Conservation (phyloP, 2,113 vertebrate genomes). For the Ophthalmolycus amberensis region DNA sequence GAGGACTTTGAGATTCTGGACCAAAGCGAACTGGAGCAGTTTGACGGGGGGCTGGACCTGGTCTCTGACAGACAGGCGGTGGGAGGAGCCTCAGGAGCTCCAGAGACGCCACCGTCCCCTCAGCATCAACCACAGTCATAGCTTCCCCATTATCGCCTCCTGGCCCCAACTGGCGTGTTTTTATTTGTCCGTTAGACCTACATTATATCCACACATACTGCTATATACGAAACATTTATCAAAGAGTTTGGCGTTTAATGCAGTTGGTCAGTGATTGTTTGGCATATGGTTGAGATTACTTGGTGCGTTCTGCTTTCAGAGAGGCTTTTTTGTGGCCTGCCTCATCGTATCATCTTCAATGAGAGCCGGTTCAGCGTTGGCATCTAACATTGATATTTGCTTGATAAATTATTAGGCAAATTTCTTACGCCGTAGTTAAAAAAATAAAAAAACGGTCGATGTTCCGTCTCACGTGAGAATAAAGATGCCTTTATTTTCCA, state of each 20-base stretch:
- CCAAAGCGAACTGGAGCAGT: conserved; percentile 96
- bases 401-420: not conserved
- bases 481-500: conserved; percentile 32
- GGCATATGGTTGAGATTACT: conserved; percentile 23
- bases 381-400: not conserved
- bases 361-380: not conserved
- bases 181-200: conserved; percentile 60
- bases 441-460: not conserved
- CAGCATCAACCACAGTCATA: conserved; percentile 78
- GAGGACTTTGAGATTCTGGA: conserved; percentile 99
- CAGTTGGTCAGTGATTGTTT: conserved; percentile 12
- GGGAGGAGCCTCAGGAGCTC: conserved; percentile 47
- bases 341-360: not conserved
- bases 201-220: conserved; percentile 48
- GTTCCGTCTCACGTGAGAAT: conserved; percentile 12
- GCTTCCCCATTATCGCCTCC: conserved; percentile 48
- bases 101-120: conserved; percentile 59
- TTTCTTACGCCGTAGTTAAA: not conserved
- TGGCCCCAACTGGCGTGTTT: conserved; percentile 46
- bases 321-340: not conserved
- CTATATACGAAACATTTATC: conserved; percentile 59
- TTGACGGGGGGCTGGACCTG: conserved; percentile 87
- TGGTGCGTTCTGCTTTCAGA: conserved; percentile 24
- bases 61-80: conserved; percentile 74
- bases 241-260: conserved; percentile 38